Base-by-base conservation (phyloP, 2,113 vertebrate species). In the Pseudolaguvia tuberculata region DNA sequence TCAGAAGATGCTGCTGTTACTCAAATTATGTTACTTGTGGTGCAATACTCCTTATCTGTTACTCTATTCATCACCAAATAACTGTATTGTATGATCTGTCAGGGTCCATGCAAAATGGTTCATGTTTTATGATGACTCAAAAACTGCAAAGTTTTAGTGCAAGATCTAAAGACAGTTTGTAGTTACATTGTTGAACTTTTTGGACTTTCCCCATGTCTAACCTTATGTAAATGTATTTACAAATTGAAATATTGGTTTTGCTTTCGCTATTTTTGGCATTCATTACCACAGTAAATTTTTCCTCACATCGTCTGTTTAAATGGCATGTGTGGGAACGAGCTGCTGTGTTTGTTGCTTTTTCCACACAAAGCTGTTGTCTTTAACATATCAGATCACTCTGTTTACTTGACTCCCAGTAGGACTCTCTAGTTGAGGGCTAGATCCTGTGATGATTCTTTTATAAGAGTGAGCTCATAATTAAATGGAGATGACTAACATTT, bases 301-400 rank as follows among this genome's bases (percentile, higher is more conserved):
- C 80, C 13, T 51, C 2, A 76, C 74, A 71, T 74, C 59, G 27
- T 71, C 78, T 80, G 76, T 78, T 82, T 84, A 77, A 82, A 56
- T 80, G 73, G 81, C 45, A 79, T 76, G 85, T 88, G 85, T 90
- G 90, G 89, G 88, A 90, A 89, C 78, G 5, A 75, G 74, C 82
- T 69, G 77, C 74, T 48, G 80, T 86, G 69, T 90, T 90, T 90
- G 86, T 89, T 87, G 79, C 77, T 89, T 77, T 90, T 87, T 85
- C 85, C 70, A 77, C 81, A 79, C 79, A 65, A 76, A 48, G 50
- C 77, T 88, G 86, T 88, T 88, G 85, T 86, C 87, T 87, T 88
- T 86, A 85, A 83, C 73, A 82, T 83, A 84, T 85, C 83, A 84
- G 63, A 73, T 82, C 83, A 74, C 70, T 76, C 67, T 84, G 83